Percentiles rank a stretch among this genome's conserved stretches.
phyloP scores from a whole-genome alignment of 2,888 invertebrate genomes.

The Deilephila porcellus region DNA sequence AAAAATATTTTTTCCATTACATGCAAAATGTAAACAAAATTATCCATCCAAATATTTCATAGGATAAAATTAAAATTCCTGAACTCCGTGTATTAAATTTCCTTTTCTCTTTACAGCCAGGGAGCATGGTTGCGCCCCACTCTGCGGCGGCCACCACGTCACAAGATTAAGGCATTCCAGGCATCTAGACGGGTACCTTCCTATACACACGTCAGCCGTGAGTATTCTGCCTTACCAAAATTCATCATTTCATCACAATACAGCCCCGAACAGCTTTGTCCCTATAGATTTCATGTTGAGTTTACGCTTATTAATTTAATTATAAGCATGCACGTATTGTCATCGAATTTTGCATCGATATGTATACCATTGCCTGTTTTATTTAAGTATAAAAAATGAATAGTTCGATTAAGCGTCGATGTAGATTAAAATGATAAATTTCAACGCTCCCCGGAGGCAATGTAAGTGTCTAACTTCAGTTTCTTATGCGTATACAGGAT shows the following conservation, averaged over 20 bases:
- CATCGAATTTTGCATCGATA: constrained; percentile 38
- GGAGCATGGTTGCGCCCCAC: constrained; percentile 52
- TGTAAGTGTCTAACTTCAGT: constrained; percentile 31
- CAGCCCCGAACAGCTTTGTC: constrained; percentile 67
- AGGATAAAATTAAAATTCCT: constrained; percentile 8
- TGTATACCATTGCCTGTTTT: constrained; percentile 28
- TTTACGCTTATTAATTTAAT: constrained; percentile 68
- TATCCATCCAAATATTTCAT: constrained; percentile 16
- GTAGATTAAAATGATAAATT: constrained; percentile 4
- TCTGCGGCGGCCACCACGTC: constrained; percentile 64
- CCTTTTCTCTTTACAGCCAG: constrained; percentile 58
- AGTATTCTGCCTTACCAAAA: constrained; percentile 55
- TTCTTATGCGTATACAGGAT: constrained; percentile 24
- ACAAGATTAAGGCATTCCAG: constrained; percentile 77
- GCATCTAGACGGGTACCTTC: constrained; percentile 69
- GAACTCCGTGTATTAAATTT: constrained; percentile 18
- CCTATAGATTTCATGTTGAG: constrained; percentile 73
- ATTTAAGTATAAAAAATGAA: constrained; percentile 22
- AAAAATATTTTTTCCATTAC: background rate
- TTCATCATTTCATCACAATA: constrained; percentile 49
- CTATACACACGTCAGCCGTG: constrained; percentile 70
- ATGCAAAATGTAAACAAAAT: background rate
- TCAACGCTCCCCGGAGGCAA: constrained; percentile 28
- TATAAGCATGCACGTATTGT: constrained; percentile 42
- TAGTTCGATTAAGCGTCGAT: background rate